Base-by-base conservation (phyloP, 2,888 invertebrate species). In the Trachelus iudaicus region DNA sequence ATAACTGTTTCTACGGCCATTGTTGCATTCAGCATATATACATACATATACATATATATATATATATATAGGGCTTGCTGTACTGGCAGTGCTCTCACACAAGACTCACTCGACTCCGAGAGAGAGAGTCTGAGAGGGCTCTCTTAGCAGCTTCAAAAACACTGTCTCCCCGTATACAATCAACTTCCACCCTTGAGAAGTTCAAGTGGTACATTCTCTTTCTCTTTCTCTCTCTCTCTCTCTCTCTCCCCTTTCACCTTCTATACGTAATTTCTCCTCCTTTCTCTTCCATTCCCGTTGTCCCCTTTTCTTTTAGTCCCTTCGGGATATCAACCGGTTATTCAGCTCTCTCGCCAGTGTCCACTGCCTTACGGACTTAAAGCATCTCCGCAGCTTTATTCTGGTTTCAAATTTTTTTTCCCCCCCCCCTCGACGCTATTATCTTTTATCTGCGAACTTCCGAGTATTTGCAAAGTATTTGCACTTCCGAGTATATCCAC, bases 81-180 rank as follows among this genome's bases (percentile, higher is more conserved):
- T 71, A 33, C n/a, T 56, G 69, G 34, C 71, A 76, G 69, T 37
- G 30, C 34, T 40, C 56, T 34, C 40, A 56, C 34, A 69, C 40
- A 31, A 30, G 73, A 68, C 34, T 73, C 73, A 76, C 73, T n/a
- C 31, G 40, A 76, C 76, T 33, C 76, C 79, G 82, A 81, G 82
- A 78, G 82, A 78, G 79, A 79, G 71, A 81, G 86, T 87, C 87
- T 87, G 85, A 86, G 86, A 83, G 84, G 84, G 79, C 79, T 81
- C 87, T 84, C 71, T 78, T 82, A 76, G 75, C 79, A 77, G 79
- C 80, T 81, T 83, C 81, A 83, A 83, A 83, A 83, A 85, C 83
- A 81, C 80, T 77, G 78, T 78, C 81, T 82, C 71, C 80, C 79
- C 81, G 81, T 80, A 82, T 34, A 69, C 77, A 79, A 79, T 77